A percentile compares a stretch with the other conserved stretches of the same genome.
Evolutionary conservation across 2,797 vertebrate species (phyloP).

Genomic region (Pipistrellus nathusii): DNA sequence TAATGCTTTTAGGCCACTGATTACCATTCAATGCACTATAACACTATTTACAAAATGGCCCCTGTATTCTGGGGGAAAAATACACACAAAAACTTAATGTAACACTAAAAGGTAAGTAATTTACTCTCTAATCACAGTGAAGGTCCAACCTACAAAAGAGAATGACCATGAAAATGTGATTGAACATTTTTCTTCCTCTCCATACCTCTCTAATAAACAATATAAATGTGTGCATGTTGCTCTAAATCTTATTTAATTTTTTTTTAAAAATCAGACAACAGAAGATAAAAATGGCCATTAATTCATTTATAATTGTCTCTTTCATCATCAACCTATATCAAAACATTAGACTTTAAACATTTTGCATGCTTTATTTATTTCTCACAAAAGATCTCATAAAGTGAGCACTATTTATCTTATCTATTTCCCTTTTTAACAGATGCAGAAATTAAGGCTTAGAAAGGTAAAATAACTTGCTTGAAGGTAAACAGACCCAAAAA

Average conservation of each 20-base stretch:
- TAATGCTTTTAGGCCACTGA: slow-evolving; percentile 7
- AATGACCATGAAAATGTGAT: background rate
- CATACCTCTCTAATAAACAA: background rate
- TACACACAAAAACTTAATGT: background rate
- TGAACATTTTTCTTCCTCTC: slow-evolving; percentile 10
- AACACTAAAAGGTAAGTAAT: slow-evolving; percentile 5
- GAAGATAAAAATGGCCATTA: background rate
- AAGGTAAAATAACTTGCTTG: background rate
- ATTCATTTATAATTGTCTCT: background rate
- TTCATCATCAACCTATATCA: background rate
- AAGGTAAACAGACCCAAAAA: background rate
- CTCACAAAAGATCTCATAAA: background rate
- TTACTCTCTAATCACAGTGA: background rate
- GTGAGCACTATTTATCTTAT: background rate
- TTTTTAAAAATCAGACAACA: background rate
- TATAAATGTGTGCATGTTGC: background rate
- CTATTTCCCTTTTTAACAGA: background rate
- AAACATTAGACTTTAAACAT: background rate
- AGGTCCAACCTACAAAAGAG: background rate
- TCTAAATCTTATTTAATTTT: background rate
- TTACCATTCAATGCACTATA: background rate
- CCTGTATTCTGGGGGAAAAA: background rate
- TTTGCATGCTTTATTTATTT: background rate
- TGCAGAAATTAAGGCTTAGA: background rate
- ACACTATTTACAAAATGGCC: slow-evolving; percentile 37